Conservation (phyloP, 1,140 invertebrate genomes). For the Zophobas atratus region DNA sequence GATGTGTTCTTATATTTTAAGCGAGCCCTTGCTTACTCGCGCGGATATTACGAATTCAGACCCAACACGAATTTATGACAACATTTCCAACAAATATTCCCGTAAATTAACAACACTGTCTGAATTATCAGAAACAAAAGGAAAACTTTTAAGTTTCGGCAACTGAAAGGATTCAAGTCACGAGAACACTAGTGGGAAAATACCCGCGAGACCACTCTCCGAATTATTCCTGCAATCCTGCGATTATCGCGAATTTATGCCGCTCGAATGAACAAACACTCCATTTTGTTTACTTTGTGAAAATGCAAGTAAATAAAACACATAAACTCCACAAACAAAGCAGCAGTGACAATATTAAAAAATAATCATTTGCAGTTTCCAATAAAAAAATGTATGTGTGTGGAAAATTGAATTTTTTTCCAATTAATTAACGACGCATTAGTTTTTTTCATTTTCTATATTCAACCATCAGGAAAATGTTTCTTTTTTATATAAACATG, state of each 20-base stretch:
- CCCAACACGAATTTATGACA: background rate
- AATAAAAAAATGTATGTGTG: too few relatives aligned
- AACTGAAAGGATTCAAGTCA: background rate
- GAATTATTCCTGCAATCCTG: slow-evolving; percentile 10
- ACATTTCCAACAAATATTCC: background rate
- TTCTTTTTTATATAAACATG: too few relatives aligned
- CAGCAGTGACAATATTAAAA: background rate
- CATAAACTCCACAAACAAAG: background rate
- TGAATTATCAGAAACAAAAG: background rate
- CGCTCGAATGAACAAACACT: slow-evolving; percentile 7
- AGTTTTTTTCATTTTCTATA: too few relatives aligned
- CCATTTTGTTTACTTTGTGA: background rate
- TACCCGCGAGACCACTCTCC: slow-evolving; percentile 8
- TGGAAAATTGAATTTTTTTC: too few relatives aligned
- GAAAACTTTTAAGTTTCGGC: background rate
- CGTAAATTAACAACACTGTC: background rate
- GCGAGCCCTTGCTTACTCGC: background rate
- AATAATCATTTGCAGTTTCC: too few relatives aligned
- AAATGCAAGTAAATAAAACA: background rate
- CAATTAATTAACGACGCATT: too few relatives aligned
- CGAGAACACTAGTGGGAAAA: background rate
- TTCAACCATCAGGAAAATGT: too few relatives aligned
- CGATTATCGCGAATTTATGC: slow-evolving; percentile 16
- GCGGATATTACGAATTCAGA: slow-evolving; percentile 4
- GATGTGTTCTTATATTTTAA: slow-evolving; percentile 14